Evolutionary conservation across 2,888 invertebrate species (phyloP), one percentile per base, ranked within the genome.

Genomic region (Calameuta pallipes): DNA sequence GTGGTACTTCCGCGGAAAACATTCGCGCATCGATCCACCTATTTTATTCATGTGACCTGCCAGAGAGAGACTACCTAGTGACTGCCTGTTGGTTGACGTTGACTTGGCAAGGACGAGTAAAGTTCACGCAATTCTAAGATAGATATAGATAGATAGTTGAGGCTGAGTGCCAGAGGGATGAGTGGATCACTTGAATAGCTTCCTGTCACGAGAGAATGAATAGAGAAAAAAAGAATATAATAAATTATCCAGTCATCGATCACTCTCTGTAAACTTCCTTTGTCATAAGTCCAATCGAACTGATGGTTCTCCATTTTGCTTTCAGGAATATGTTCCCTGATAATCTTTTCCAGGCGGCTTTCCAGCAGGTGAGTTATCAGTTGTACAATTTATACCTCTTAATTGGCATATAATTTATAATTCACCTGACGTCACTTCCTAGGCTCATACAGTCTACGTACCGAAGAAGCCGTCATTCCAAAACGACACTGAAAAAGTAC

Each of bases 241-340:
- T 56, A 56, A 56, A 56, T 56, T 56, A 56, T 56, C 41, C 41
- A 23, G 41, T 6, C 41, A 56, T 56, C 41, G 41, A 56, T 56
- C 41, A 56, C 23, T 23, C 23, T 23, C 1, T 56, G 23, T 56
- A 56, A 56, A 56, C 41, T 56, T 12, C 41, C 41, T 56, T 56
- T 56, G 41, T 56, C 41, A 9, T 56, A 56, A 56, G 23, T 23
- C 41, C 9, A 56, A 56, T 56, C 41, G 41, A 56, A 56, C 23
- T 56, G 41, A 56, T 56, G 41, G 41, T 23, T 56, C 41, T 23
- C 23, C 41, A 23, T 56, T 56, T 86, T 86, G 83, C 88, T 94
- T 94, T 78, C 94, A 98, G 98, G 92, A 98, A 98, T 92, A 95
- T 97, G 89, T 96, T 98, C 90, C 97, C 98, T 31, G 97, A 97